Evolutionary conservation across 1,140 invertebrate genomes (phyloP), one percentile per base, ranked within the genome.

Genomic region (Mamestra configurata): DNA sequence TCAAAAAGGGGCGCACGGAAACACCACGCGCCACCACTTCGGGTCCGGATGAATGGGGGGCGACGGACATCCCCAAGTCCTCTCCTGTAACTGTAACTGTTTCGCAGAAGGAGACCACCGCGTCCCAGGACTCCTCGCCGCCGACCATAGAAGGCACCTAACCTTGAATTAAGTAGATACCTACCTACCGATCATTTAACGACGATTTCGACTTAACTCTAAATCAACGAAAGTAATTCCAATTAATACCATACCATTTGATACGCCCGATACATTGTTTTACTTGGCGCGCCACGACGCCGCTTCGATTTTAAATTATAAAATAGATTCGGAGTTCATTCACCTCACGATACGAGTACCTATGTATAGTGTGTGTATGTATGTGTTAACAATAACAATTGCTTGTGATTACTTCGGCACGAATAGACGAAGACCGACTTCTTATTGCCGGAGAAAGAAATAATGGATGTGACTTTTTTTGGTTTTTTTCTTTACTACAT

Each of bases 361-460:
- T 61, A 31, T 22, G 27, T 76, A 46, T 64, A 46, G 57, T 64
- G 72, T 82, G 73, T 70, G 64, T 73, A 4, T 37, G 35, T 64
- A 8, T 64, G 31, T 64, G 53, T 70, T 81, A 81, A 81, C 77
- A 81, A 84, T 83, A 87, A 85, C 78, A 83, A 87, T 83, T 82
- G 70, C 73, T 43, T 43, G 72, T 78, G 84, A 87, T 86, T 87
- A 72, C 80, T 83, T 80, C 77, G 79, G 57, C 86, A 87, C 86
- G 84, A 86, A 73, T 76, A 61, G 77, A 71, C 78, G 59, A 20
- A 35, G 71, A 59, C 10, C 37, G 68, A 55, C 51, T 35, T 78
- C 35, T 31, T 77, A 46, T 49, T 77, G 46, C 77, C n/a, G 18
- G 78, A 83, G 51, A 27, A 70, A 8, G 24, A 73, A 79, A 24